These are phyloP conservation scores for Condylura cristata DNA, from an alignment of 2,113 vertebrate genomes.

Conservation along the genomic window DNA sequence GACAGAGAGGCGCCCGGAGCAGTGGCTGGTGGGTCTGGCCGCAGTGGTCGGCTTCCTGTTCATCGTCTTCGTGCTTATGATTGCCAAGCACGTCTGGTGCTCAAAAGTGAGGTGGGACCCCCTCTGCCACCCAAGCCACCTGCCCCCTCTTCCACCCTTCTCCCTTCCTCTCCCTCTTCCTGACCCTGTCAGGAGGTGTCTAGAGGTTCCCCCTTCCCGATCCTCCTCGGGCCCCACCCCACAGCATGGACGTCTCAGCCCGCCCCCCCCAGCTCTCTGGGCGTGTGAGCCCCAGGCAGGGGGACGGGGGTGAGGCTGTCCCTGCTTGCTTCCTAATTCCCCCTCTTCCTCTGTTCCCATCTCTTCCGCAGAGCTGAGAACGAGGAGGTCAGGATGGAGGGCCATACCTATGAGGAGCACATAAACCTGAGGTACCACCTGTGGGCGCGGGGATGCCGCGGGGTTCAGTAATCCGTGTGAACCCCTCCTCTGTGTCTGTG, in stretches of 20 bases:
- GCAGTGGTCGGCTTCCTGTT: slow-evolving; percentile 91
- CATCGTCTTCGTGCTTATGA: slow-evolving; percentile 87
- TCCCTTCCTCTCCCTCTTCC: fast-evolving
- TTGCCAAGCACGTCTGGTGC: slow-evolving; percentile 85
- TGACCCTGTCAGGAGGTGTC: neutral
- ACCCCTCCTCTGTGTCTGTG: neutral
- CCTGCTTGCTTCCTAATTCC: too few species aligned
- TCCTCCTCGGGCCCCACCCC: neutral
- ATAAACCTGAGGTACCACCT: neutral
- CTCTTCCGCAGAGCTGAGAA: slow-evolving; percentile 31
- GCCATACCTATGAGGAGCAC: neutral
- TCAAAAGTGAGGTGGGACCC: slow-evolving; percentile 77
- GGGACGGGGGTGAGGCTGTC: neutral
- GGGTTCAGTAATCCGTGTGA: neutral
- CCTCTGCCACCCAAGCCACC: too few species aligned
- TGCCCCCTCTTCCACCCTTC: too few species aligned
- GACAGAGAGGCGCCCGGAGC: slow-evolving; percentile 78
- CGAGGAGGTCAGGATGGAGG: neutral
- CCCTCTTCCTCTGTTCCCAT: neutral
- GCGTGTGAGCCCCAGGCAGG: too few species aligned
- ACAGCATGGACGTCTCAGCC: neutral
- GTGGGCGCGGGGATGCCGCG: fast-evolving
- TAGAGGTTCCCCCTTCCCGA: neutral
- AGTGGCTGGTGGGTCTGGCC: slow-evolving; percentile 89
- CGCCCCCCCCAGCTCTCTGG: neutral